Evolutionary conservation across 1,140 invertebrate species (phyloP), one percentile per base, ranked within the genome.

Genomic region (Zeugodacus cucurbitae): DNA sequence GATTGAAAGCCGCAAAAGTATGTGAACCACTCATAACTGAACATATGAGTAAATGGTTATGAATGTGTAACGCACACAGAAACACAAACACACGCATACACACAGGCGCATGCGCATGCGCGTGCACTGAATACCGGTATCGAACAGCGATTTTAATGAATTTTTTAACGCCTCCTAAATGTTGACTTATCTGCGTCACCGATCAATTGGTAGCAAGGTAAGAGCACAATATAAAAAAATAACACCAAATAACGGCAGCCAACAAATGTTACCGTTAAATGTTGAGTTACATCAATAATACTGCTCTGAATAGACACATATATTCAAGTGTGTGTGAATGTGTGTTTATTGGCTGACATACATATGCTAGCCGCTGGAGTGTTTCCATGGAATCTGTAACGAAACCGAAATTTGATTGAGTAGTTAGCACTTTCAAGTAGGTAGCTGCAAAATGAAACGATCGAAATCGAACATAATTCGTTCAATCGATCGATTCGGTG

Each of bases 101-200:
- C n/a, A 62, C 10, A 10, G 22, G 1, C 58, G 3, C n/a, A 59
- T 26, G 6, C 58, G 17, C 22, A 26, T 62, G 10, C 58, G 6
- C n/a, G 5, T 20, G 10, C n/a, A 62, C 0, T n/a, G 67, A 54
- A 20, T 11, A 37, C 34, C 32, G 34, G 34, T 74, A 32, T 74
- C 29, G 34, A 41, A 17, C 67, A 74, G 41, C 67, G n/a, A 34
- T 29, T 67, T 67, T 67, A 67, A 67, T 67, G 29, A 67, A 74
- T 22, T 74, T 67, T 74, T 74, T 74, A 74, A 74, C 67, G 67
- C 67, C 67, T 74, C 67, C 67, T 74, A 74, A 67, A 74, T 5
- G 67, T 74, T n/a, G 34, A 3, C 67, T 74, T 74, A 74, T 74
- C 67, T 37, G 67, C 67, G 67, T 74, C 67, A 74, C 32, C 67